Conservation (phyloP, 2,888 invertebrate genomes). For the Cyclophora punctaria region DNA sequence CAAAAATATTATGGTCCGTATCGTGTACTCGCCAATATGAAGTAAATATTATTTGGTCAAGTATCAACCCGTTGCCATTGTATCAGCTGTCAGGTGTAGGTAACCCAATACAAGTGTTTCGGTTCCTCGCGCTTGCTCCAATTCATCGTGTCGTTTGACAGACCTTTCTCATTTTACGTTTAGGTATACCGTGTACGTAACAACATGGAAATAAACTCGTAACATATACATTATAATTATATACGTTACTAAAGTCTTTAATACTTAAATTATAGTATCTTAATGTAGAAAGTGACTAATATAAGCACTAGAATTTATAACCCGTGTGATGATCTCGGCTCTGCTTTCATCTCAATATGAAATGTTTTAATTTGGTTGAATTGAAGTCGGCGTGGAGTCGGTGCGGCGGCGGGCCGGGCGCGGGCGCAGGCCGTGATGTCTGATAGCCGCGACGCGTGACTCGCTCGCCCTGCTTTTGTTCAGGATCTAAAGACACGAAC, state of each 20-base stretch:
- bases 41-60: constrained; percentile 53
- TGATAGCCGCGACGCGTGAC: constrained; percentile 61
- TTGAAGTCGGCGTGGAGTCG: constrained; percentile 14
- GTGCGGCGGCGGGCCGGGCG: constrained; percentile 19
- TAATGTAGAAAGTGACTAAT: constrained; percentile 30
- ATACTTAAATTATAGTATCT: constrained; percentile 19
- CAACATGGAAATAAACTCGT: constrained; percentile 21
- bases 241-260: constrained; percentile 14
- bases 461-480: constrained; percentile 64
- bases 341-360: constrained; percentile 27
- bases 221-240: constrained; percentile 11
- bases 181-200: constrained; percentile 25
- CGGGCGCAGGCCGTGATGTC: constrained; percentile 38
- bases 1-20: not conserved
- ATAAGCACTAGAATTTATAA: constrained; percentile 27
- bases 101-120: constrained; percentile 60
- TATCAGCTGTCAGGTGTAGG: constrained; percentile 60
- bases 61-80: constrained; percentile 47
- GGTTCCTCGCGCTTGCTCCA: constrained; percentile 63
- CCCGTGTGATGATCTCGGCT: constrained; percentile 28
- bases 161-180: constrained; percentile 68
- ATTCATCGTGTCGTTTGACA: constrained; percentile 67
- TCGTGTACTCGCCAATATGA: constrained; percentile 1
- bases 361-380: constrained; percentile 19
- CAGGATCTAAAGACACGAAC: constrained; percentile 57